Conservation (phyloP, 1,140 invertebrate genomes). For the Scaptomyza hsui region DNA sequence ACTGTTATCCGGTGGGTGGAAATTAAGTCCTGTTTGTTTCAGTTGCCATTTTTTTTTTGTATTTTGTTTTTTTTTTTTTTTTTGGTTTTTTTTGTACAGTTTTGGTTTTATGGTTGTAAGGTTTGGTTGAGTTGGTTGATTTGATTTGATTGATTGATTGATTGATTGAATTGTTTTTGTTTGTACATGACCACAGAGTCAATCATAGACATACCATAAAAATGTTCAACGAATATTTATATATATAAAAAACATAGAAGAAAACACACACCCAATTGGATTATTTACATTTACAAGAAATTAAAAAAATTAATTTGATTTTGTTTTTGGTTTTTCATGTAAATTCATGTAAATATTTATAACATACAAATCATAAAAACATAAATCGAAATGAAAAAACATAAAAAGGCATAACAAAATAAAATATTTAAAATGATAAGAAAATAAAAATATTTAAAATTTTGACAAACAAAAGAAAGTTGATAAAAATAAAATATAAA, state of each 20-base stretch:
- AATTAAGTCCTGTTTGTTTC: slow-evolving; percentile 84
- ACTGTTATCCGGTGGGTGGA: slow-evolving; percentile 84
- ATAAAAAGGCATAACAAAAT: slow-evolving; percentile 37
- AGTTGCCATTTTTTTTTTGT: slow-evolving; percentile 59
- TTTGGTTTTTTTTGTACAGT: slow-evolving; percentile 74
- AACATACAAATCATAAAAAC: slow-evolving; percentile 71
- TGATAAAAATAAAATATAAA: slow-evolving; percentile 16
- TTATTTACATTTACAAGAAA: slow-evolving; percentile 84
- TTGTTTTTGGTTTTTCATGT: slow-evolving; percentile 47
- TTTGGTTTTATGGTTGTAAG: slow-evolving; percentile 69
- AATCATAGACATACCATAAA: slow-evolving; percentile 84
- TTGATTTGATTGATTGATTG: slow-evolving; percentile 72
- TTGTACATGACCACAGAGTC: slow-evolving; percentile 84
- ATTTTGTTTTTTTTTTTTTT: slow-evolving; percentile 63
- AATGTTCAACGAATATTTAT: slow-evolving; percentile 84
- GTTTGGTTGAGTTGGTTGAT: slow-evolving; percentile 80
- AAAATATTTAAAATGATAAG: slow-evolving; percentile 30
- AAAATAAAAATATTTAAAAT: slow-evolving; percentile 38
- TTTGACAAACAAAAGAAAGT: slow-evolving; percentile 1
- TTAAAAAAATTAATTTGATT: slow-evolving; percentile 76
- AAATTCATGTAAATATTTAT: slow-evolving; percentile 77
- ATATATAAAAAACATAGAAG: slow-evolving; percentile 84
- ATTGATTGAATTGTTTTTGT: slow-evolving; percentile 52
- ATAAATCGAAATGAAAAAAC: slow-evolving; percentile 43
- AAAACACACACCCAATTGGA: slow-evolving; percentile 84